phyloP scores from a whole-genome alignment of 2,113 vertebrate genomes.

The Lagopus muta region DNA sequence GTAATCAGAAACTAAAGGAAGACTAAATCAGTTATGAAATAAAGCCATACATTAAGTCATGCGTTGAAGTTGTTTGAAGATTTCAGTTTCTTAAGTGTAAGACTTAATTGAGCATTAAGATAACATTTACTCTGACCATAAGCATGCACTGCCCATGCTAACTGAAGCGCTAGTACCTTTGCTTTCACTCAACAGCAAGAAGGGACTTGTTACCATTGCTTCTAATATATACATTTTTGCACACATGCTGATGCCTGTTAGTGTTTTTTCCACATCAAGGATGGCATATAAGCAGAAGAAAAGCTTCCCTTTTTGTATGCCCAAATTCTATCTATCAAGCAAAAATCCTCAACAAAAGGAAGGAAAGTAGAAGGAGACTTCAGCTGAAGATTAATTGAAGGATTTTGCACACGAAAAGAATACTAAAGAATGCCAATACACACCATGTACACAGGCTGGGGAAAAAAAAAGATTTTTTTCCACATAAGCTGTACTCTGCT shows the following conservation, averaged over 20 bases:
- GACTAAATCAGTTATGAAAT: neutral
- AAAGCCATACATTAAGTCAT: neutral
- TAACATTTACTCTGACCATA: neutral
- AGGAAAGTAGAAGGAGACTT: neutral
- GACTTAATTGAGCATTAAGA: neutral
- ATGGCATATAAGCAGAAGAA: neutral
- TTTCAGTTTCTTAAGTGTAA: neutral
- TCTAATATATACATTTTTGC: neutral
- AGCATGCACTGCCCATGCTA: fast-evolving
- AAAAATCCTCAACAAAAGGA: neutral
- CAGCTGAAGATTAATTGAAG: neutral
- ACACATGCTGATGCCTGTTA: neutral
- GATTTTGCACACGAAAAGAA: neutral
- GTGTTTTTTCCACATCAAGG: neutral
- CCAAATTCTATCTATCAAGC: neutral
- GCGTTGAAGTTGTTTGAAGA: neutral
- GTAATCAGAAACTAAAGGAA: neutral
- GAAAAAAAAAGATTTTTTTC: neutral
- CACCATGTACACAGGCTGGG: neutral
- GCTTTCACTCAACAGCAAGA: neutral
- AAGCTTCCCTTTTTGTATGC: neutral
- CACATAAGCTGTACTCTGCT: neutral
- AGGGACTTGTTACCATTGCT: neutral
- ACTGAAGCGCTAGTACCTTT: neutral
- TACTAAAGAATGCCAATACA: neutral